These are phyloP conservation scores for Ganaspis sp. DNA, from an alignment of 1,140 invertebrate species.

Conservation along the genomic window DNA sequence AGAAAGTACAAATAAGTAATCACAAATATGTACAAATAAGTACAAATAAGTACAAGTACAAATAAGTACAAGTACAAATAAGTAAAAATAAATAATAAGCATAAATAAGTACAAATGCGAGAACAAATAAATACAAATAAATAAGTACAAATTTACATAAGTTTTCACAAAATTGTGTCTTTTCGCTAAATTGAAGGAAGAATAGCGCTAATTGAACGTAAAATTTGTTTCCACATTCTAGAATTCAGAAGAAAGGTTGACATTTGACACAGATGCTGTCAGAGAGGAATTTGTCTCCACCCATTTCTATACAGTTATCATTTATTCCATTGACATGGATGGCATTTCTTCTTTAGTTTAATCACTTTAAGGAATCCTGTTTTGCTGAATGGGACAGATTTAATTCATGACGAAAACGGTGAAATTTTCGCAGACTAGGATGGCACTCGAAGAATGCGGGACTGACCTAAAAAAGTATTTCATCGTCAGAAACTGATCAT, in stretches of 20 bases:
- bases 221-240: too few relatives aligned
- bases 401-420: conserved; percentile 24
- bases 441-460: conserved; percentile 12
- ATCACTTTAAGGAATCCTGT: conserved; percentile 17
- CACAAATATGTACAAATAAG: too few relatives aligned
- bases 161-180: too few relatives aligned
- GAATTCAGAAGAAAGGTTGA: neutral
- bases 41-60: too few relatives aligned
- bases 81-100: too few relatives aligned
- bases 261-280: neutral
- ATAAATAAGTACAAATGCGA: too few relatives aligned
- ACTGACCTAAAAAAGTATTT: conserved; percentile 24
- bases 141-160: too few relatives aligned
- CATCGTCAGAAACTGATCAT: neutral
- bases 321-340: neutral
- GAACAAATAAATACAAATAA: too few relatives aligned
- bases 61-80: too few relatives aligned
- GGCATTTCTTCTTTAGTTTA: conserved; percentile 2
- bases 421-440: conserved; percentile 22
- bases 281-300: conserved; percentile 20
- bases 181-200: too few relatives aligned
- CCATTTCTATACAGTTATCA: conserved; percentile 11
- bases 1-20: too few relatives aligned
- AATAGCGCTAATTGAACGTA: too few relatives aligned
- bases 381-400: conserved; percentile 14